phyloP scores from a whole-genome alignment of 2,888 invertebrate genomes.

The Dryocosmus kuriphilus region DNA sequence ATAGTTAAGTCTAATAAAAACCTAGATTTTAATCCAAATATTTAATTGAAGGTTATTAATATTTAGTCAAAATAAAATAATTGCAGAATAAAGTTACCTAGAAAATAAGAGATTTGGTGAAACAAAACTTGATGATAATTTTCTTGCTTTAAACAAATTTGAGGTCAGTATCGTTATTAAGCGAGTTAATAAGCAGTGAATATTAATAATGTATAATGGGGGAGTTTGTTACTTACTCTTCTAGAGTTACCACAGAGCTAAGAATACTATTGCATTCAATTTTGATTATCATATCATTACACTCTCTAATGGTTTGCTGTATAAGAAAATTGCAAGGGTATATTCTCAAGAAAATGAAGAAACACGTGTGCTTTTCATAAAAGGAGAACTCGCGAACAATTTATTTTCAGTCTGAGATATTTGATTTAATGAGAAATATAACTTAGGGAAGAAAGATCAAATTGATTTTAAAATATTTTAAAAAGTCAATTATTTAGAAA shows the following conservation, averaged over 20 bases:
- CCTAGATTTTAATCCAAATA: no score
- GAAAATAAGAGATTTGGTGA: neutral
- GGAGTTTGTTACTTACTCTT: constrained; percentile 4
- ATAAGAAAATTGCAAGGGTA: constrained; percentile 26
- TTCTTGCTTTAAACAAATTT: neutral
- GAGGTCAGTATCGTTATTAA: neutral
- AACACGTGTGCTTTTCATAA: constrained; percentile 14
- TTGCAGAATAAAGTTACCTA: no score
- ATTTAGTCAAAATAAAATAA: no score
- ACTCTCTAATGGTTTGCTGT: constrained; percentile 17
- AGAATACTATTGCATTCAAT: constrained; percentile 23
- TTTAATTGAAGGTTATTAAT: no score
- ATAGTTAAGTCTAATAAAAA: no score
- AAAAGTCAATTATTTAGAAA: neutral
- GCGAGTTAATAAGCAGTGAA: constrained; percentile 17
- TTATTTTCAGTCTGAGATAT: neutral
- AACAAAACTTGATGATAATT: neutral
- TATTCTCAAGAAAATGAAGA: constrained; percentile 8
- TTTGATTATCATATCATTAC: constrained; percentile 33
- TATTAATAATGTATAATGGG: constrained; percentile 32
- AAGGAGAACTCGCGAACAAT: neutral
- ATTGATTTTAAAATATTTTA: neutral
- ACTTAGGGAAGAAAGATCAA: neutral
- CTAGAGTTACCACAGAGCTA: neutral
- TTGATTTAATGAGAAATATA: neutral